Percentiles rank a stretch among this genome's conserved stretches.
These are phyloP conservation scores for Machimus atricapillus DNA, from an alignment of 2,888 invertebrate species.

Conservation along the genomic window DNA sequence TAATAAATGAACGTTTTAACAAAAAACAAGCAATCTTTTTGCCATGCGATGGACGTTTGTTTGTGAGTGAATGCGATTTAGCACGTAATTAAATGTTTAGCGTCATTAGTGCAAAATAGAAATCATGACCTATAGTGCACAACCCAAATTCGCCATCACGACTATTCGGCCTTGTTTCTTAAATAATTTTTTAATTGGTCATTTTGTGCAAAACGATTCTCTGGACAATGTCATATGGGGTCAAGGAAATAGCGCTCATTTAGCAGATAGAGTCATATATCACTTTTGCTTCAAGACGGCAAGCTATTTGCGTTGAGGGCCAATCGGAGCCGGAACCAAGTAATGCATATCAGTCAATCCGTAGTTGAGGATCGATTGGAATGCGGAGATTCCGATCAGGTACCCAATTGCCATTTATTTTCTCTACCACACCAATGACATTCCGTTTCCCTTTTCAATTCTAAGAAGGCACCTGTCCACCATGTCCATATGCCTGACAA, in stretches of 20 bases:
- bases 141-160: neutral
- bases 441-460: neutral
- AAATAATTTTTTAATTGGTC: conserved; percentile 17
- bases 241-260: conserved; percentile 5
- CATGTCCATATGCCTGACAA: neutral
- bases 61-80: neutral
- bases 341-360: neutral
- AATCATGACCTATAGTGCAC: conserved; percentile 10
- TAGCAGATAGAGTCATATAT: neutral
- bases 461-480: neutral
- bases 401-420: neutral
- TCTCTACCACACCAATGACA: neutral
- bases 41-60: neutral
- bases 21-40: neutral
- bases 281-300: neutral
- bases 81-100: neutral
- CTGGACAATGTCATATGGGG: neutral
- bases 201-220: neutral
- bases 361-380: neutral
- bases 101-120: neutral
- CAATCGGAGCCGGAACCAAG: neutral
- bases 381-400: neutral
- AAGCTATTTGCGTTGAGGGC: neutral
- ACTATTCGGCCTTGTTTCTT: conserved; percentile 9
- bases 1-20: neutral